Evolutionary conservation across 2,888 invertebrate genomes (phyloP).

Genomic region (Rhopalosiphum nymphaeae): DNA sequence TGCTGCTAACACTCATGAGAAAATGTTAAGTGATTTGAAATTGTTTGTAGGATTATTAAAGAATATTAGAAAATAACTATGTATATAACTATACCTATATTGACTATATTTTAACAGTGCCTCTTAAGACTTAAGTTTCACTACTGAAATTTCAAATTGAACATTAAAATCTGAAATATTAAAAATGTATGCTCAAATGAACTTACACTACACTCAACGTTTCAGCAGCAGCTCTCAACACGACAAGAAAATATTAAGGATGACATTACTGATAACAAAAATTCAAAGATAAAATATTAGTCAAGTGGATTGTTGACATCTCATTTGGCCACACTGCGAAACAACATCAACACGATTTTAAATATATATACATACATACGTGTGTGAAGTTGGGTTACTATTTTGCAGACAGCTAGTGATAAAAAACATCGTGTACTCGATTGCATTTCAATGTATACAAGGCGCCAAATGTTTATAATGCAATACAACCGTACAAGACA

Average conservation of each 20-base stretch:
- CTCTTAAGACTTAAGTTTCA: background rate
- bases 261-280: constrained; percentile 53
- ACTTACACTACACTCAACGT: background rate
- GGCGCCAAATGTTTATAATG: too few relatives aligned
- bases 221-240: background rate
- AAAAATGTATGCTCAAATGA: background rate
- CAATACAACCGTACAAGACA: too few relatives aligned
- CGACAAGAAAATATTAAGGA: constrained; percentile 34
- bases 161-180: background rate
- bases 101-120: background rate
- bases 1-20: constrained; percentile 48
- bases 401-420: background rate
- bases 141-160: background rate
- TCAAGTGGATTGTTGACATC: background rate
- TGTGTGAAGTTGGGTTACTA: background rate
- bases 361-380: too few relatives aligned
- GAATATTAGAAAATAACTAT: background rate
- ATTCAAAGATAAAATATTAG: background rate
- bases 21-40: constrained; percentile 12
- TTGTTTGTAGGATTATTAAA: constrained; percentile 13
- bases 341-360: background rate
- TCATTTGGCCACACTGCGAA: constrained; percentile 36
- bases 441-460: background rate
- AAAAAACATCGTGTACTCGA: background rate
- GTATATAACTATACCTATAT: background rate